Conservation (phyloP, 2,888 invertebrate species). For the Pterostichus niger region DNA sequence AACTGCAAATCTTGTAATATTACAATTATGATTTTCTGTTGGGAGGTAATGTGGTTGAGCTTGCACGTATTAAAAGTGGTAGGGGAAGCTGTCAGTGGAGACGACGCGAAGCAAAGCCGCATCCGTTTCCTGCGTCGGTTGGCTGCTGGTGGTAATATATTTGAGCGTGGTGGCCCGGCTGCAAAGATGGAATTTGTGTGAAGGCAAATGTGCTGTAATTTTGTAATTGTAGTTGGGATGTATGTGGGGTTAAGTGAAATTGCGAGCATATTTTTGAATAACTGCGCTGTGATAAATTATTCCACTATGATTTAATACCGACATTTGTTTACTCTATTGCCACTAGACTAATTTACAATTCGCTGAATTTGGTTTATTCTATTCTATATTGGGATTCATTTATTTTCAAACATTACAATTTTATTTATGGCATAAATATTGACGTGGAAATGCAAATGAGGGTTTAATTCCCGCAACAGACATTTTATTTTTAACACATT, state of each 20-base stretch:
- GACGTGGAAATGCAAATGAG: too few relatives aligned
- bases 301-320: background rate
- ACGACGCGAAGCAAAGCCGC: constrained; percentile 41
- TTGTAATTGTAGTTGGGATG: constrained; percentile 28
- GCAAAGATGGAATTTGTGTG: background rate
- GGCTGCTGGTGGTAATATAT: constrained; percentile 16
- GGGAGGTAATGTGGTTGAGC: too few relatives aligned
- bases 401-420: too few relatives aligned
- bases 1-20: too few relatives aligned
- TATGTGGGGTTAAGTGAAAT: constrained; percentile 17
- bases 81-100: constrained; percentile 22
- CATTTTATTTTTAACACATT: too few relatives aligned
- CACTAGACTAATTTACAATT: background rate
- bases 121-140: constrained; percentile 22
- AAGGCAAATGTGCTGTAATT: constrained; percentile 31
- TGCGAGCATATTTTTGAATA: constrained; percentile 30
- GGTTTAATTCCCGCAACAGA: too few relatives aligned
- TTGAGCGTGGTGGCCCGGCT: background rate
- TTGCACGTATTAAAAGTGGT: background rate
- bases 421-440: too few relatives aligned
- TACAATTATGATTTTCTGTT: too few relatives aligned
- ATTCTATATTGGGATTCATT: too few relatives aligned
- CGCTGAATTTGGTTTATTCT: background rate
- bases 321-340: background rate
- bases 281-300: background rate